Evolutionary conservation across 2,797 vertebrate species (phyloP), one percentile per base, ranked within the genome.

Genomic region (Gobionotothen gibberifrons): DNA sequence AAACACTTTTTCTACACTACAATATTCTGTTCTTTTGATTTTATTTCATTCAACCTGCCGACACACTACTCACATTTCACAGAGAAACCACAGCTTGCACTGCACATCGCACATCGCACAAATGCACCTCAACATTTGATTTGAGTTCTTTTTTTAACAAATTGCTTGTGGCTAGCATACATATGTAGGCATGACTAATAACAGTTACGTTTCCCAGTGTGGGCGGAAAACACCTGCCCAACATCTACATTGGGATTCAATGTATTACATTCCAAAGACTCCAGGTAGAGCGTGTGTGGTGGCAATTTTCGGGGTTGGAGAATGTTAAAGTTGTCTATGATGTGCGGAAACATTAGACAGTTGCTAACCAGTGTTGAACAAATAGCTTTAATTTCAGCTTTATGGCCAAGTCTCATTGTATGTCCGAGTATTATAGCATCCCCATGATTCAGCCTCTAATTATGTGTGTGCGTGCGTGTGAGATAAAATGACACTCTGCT

Each of bases 181-280:
- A 26, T 58, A 46, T 5, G 14, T 65, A 73, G 66, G 53, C 76
- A 67, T 74, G 68, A 73, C 60, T 70, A 69, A 69, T 71, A 62
- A 64, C 56, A 17, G 71, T 76, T 76, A 76, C 21, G 6, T 70
- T 69, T 77, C 71, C 76, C 78, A 26, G 51, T 47, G 61, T 62
- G 39, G 14, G 65, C 65, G 48, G 72, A 69, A 71, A 74, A 76
- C 70, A 72, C 57, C 77, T 46, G 73, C 77, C 53, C 43, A 22
- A 60, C 76, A 69, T 76, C 71, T 69, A 69, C 63, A 51, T 49
- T 79, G 86, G 85, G 74, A 87, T 82, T 82, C 69, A 55, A 78
- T 88, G 86, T 88, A 78, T 90, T 85, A 91, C 90, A 94, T 93
- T 94, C 93, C 93, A 94, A 94, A 93, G 93, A 93, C 80, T 89